A percentile compares a stretch with the other conserved stretches of the same genome.
Conservation (phyloP, 2,888 invertebrate genomes). For the Esperia sulphurella region DNA sequence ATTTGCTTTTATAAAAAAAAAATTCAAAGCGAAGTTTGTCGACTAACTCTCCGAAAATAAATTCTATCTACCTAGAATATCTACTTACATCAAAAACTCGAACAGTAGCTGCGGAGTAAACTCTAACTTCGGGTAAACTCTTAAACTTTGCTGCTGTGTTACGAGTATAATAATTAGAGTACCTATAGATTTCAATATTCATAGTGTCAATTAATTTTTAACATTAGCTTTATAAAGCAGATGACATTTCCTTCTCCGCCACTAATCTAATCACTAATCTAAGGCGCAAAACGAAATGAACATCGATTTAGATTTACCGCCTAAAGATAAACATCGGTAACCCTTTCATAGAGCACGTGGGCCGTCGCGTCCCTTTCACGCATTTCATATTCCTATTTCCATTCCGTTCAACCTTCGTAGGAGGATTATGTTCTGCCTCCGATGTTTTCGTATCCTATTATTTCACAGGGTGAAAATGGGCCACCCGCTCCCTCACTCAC, state of each 20-base stretch:
- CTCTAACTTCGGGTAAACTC: no score
- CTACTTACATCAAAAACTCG: no score
- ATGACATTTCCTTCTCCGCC: background rate
- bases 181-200: no score
- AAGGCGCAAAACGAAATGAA: constrained; percentile 41
- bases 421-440: constrained; percentile 78
- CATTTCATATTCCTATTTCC: constrained; percentile 77
- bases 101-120: no score
- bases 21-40: no score
- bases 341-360: constrained; percentile 66
- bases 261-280: constrained; percentile 6
- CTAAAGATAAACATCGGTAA: constrained; percentile 67
- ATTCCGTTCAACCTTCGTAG: constrained; percentile 74
- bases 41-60: no score
- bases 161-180: no score
- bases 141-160: no score
- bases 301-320: constrained; percentile 62
- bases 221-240: no score
- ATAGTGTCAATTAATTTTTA: no score
- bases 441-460: constrained; percentile 80
- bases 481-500: constrained; percentile 68
- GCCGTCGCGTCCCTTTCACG: constrained; percentile 63
- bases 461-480: constrained; percentile 78
- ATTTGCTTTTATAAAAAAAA: background rate
- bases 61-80: no score